Evolutionary conservation across 2,113 vertebrate genomes (phyloP).

Genomic region (Hippocampus barbouri): DNA sequence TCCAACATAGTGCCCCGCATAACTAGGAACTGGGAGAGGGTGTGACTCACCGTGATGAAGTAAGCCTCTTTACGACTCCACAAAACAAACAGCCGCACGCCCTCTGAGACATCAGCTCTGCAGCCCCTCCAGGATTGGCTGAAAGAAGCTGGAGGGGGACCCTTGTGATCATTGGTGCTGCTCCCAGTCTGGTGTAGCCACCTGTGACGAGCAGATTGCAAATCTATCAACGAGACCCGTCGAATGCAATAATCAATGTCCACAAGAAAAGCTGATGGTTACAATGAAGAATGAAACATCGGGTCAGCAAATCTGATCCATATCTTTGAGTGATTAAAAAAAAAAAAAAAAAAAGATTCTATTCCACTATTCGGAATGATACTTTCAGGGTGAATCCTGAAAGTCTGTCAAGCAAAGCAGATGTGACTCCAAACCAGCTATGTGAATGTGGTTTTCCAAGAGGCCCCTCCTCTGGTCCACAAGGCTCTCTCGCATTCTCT

Average conservation of each 20-base stretch:
- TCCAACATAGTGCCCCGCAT: constrained; percentile 8
- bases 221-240: constrained; percentile 34
- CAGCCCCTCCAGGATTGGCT: constrained; percentile 54
- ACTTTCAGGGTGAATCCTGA: constrained; percentile 35
- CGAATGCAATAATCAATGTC: constrained; percentile 25
- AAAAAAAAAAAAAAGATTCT: background rate
- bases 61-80: constrained; percentile 66
- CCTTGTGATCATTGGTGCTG: constrained; percentile 68
- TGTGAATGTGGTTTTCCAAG: constrained; percentile 59
- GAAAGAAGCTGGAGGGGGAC: constrained; percentile 51
- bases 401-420: constrained; percentile 58
- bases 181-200: constrained; percentile 51
- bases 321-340: constrained; percentile 1
- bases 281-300: constrained; percentile 3
- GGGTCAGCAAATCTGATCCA: constrained; percentile 2
- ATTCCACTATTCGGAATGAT: constrained; percentile 24
- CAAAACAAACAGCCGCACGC: constrained; percentile 59
- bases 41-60: constrained; percentile 69
- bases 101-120: constrained; percentile 65
- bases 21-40: constrained; percentile 12
- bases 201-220: constrained; percentile 50
- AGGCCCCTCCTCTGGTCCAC: constrained; percentile 58
- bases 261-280: constrained; percentile 18
- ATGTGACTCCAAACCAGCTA: constrained; percentile 58
- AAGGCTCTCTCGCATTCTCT: constrained; percentile 35